These are phyloP conservation scores for Pogonocherus hispidulus DNA, from an alignment of 2,888 invertebrate species.

Conservation along the genomic window DNA sequence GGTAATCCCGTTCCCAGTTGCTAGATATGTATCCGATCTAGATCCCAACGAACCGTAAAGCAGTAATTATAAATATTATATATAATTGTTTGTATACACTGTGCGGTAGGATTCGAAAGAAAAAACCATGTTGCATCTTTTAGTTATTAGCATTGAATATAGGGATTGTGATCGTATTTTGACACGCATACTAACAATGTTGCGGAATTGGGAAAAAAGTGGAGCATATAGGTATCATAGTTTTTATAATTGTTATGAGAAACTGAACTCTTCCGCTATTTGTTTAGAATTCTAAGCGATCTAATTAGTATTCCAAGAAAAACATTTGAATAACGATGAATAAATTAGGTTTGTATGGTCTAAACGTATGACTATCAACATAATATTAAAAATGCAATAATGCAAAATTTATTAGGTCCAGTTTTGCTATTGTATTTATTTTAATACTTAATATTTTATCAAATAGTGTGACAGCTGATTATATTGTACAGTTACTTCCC, in stretches of 20 bases:
- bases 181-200: constrained; percentile 55
- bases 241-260: constrained; percentile 54
- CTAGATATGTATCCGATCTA: constrained; percentile 59
- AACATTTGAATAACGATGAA: constrained; percentile 27
- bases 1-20: constrained; percentile 56
- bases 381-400: background rate
- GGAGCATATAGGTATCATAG: constrained; percentile 49
- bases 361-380: background rate
- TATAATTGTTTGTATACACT: constrained; percentile 63
- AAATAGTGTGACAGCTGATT: no score
- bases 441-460: no score
- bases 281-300: constrained; percentile 50
- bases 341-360: constrained; percentile 4
- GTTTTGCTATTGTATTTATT: background rate
- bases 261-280: constrained; percentile 52
- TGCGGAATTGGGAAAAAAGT: constrained; percentile 54
- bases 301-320: constrained; percentile 42
- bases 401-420: background rate
- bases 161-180: constrained; percentile 58
- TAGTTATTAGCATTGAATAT: constrained; percentile 61
- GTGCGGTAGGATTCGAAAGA: constrained; percentile 42
- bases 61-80: constrained; percentile 64
- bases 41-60: constrained; percentile 57
- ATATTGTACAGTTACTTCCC: no score
- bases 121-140: constrained; percentile 44